phyloP scores from a whole-genome alignment of 2,113 vertebrate species.

The Oplegnathus fasciatus region DNA sequence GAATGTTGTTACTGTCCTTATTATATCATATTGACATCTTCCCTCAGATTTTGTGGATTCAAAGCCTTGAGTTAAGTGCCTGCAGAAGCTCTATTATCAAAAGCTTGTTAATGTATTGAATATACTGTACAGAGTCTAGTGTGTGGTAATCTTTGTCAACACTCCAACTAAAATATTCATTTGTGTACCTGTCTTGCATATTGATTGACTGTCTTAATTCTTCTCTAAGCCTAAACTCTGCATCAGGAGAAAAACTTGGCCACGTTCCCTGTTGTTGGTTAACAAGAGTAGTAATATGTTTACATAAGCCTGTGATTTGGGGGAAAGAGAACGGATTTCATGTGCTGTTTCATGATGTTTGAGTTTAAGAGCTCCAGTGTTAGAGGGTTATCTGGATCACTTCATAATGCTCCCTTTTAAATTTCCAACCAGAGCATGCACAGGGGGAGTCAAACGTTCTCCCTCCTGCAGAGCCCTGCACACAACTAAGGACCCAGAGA shows the following conservation, averaged over 20 bases:
- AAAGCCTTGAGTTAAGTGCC: background rate
- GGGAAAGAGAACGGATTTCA: constrained; percentile 31
- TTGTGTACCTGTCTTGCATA: constrained; percentile 12
- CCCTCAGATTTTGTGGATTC: too few species aligned
- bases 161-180: constrained; percentile 9
- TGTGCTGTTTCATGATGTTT: constrained; percentile 21
- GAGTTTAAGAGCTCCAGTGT: constrained; percentile 17
- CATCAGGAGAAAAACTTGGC: constrained; percentile 23
- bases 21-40: too few species aligned
- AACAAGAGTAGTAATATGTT: constrained; percentile 13
- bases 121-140: background rate
- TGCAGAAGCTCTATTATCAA: background rate
- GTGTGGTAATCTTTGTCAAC: background rate
- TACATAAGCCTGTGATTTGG: constrained; percentile 28
- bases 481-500: constrained; percentile 11
- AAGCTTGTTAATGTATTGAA: background rate
- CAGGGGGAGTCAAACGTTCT: background rate
- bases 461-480: background rate
- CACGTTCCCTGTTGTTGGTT: background rate
- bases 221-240: constrained; percentile 24
- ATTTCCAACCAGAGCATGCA: background rate
- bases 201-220: constrained; percentile 29
- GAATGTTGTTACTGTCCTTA: too few species aligned
- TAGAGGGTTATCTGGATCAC: constrained; percentile 23
- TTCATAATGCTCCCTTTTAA: constrained; percentile 16